Evolutionary conservation across 2,888 invertebrate species (phyloP).

Genomic region (Chrysina gloriosa): DNA sequence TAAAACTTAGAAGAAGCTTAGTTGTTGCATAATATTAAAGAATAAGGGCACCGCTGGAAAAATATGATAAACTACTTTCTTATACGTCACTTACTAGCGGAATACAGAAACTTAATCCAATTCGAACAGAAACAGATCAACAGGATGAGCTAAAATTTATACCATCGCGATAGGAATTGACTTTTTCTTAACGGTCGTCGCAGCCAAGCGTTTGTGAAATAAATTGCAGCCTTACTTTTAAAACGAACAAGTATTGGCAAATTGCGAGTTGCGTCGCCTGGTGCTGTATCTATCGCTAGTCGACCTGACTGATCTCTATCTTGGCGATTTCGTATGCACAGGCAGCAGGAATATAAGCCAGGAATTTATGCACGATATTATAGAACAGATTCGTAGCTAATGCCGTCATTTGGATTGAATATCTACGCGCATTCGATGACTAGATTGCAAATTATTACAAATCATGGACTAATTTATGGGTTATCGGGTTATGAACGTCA

Average conservation of each 20-base stretch:
- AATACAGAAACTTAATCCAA: no score
- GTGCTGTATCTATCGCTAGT: conserved; percentile 48
- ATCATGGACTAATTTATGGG: conserved; percentile 48
- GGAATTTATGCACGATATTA: conserved; percentile 57
- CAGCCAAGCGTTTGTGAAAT: conserved; percentile 26
- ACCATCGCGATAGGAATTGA: no score
- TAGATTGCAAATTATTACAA: conserved; percentile 47
- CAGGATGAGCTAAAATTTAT: no score
- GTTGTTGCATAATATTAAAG: no score
- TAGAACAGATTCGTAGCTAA: conserved; percentile 54
- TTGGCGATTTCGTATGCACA: conserved; percentile 55
- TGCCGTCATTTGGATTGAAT: conserved; percentile 55
- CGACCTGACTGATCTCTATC: conserved; percentile 52
- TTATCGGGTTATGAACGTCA: conserved; percentile 44
- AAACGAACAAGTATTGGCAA: conserved; percentile 54
- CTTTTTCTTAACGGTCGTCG: conserved; percentile 23
- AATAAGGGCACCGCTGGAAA: no score
- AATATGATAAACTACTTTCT: no score
- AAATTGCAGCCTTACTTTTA: conserved; percentile 50
- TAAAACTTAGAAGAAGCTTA: no score
- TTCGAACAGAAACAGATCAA: no score
- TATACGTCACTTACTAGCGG: no score
- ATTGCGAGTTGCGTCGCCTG: conserved; percentile 53
- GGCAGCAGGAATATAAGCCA: conserved; percentile 50
- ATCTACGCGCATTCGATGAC: conserved; percentile 46